A percentile compares a stretch with the other conserved stretches of the same genome.
Conservation (phyloP, 64 coral and sea anemone genomes). For the Actinia equina region DNA sequence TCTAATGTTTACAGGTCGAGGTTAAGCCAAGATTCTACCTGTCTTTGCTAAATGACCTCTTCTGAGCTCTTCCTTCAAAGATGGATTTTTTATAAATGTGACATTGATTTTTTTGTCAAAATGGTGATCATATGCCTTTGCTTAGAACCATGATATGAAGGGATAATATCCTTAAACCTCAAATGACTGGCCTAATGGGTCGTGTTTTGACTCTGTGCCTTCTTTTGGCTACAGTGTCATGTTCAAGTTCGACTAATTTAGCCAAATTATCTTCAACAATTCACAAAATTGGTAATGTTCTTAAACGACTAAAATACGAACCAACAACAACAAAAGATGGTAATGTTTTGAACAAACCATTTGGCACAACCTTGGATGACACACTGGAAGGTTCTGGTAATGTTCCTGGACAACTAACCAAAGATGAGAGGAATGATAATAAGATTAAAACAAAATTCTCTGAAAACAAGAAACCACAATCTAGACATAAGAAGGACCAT, state of each 20-base stretch:
- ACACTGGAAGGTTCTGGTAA: neutral
- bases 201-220: neutral
- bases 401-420: neutral
- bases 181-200: neutral
- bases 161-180: neutral
- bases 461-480: neutral
- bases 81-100: neutral
- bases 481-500: slow-evolving; percentile 1
- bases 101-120: neutral
- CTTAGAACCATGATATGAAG: neutral
- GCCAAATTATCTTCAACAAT: neutral
- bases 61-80: neutral
- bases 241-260: slow-evolving; percentile 2
- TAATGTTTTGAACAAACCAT: neutral
- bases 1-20: neutral
- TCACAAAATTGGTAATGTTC: neutral
- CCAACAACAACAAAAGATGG: neutral
- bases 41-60: slow-evolving; percentile 9
- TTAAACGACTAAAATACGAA: neutral
- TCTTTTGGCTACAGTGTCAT: neutral
- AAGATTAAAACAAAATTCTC: neutral
- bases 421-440: neutral
- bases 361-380: neutral
- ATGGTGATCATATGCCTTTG: neutral
- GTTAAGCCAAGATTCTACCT: slow-evolving; percentile 10